These are phyloP conservation scores for Turdus rufiventris DNA, from an alignment of 2,113 vertebrate genomes.

Conservation along the genomic window DNA sequence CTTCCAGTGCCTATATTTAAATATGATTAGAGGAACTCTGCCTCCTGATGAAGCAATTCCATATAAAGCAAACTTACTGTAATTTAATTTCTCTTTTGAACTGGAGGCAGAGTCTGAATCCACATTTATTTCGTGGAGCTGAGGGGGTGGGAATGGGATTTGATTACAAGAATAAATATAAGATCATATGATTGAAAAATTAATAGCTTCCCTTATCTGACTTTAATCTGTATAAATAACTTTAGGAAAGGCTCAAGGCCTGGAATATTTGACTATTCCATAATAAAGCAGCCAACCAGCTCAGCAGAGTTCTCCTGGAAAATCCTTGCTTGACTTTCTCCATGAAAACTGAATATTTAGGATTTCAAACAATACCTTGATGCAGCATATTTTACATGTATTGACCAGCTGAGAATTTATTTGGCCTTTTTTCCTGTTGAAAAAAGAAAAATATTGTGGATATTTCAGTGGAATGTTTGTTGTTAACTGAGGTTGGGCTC, in stretches of 20 bases:
- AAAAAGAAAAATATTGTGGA: not conserved
- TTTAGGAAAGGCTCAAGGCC: constrained; percentile 37
- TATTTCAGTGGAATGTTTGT: constrained; percentile 24
- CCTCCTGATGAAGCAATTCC: constrained; percentile 24
- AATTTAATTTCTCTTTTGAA: constrained; percentile 24
- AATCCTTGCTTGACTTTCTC: not conserved
- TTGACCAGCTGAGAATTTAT: constrained; percentile 38
- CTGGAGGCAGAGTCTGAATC: constrained; percentile 4
- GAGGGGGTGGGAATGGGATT: not conserved
- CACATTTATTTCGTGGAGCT: not conserved
- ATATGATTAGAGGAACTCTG: constrained; percentile 21
- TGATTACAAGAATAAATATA: constrained; percentile 26
- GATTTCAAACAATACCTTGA: not conserved
- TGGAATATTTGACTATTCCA: constrained; percentile 35
- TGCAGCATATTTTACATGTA: not conserved
- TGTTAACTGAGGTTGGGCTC: not conserved
- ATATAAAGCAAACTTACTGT: not conserved
- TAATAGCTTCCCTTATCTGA: constrained; percentile 40
- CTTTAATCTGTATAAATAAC: constrained; percentile 55
- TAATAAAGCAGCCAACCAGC: constrained; percentile 21
- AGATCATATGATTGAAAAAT: constrained; percentile 47
- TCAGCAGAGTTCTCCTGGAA: not conserved
- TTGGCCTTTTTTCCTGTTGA: not conserved
- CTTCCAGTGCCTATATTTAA: constrained; percentile 32
- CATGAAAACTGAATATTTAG: not conserved